Conservation (phyloP, 2,113 vertebrate species). For the Rhinichthys klamathensis region DNA sequence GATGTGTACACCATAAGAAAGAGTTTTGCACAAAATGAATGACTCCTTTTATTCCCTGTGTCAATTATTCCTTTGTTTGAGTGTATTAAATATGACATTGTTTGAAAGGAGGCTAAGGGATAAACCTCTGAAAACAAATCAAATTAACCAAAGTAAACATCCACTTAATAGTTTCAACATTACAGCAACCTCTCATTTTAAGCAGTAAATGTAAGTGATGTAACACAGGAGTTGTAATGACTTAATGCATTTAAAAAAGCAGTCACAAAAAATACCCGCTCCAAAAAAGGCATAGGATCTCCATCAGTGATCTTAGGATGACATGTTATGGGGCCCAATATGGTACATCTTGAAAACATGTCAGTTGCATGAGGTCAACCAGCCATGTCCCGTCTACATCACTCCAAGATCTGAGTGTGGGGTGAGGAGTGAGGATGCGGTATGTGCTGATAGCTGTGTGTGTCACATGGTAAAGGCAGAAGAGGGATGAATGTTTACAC, state of each 20-base stretch:
- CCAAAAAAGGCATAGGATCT: background rate
- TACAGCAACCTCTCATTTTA: background rate
- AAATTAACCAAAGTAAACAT: background rate
- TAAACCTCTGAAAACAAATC: background rate
- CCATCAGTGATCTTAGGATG: constrained; percentile 3
- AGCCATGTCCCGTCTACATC: background rate
- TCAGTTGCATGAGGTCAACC: constrained; percentile 2
- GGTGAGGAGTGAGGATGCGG: constrained; percentile 21
- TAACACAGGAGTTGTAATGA: constrained; percentile 14
- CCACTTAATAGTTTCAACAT: background rate
- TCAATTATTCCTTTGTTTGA: background rate
- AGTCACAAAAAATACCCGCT: background rate
- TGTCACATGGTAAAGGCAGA: constrained; percentile 30
- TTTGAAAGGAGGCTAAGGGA: background rate
- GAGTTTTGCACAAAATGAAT: background rate
- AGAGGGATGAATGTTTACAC: constrained; percentile 51
- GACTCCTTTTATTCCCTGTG: background rate
- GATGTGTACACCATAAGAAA: background rate
- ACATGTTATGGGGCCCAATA: constrained; percentile 11
- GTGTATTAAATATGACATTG: background rate
- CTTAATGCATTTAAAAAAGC: constrained; percentile 17
- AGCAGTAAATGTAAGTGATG: background rate
- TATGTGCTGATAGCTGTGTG: constrained; percentile 22
- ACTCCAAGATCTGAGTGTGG: constrained; percentile 3
- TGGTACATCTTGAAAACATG: constrained; percentile 30